phyloP scores from a whole-genome alignment of 2,888 invertebrate species.

The Papilio protenor region DNA sequence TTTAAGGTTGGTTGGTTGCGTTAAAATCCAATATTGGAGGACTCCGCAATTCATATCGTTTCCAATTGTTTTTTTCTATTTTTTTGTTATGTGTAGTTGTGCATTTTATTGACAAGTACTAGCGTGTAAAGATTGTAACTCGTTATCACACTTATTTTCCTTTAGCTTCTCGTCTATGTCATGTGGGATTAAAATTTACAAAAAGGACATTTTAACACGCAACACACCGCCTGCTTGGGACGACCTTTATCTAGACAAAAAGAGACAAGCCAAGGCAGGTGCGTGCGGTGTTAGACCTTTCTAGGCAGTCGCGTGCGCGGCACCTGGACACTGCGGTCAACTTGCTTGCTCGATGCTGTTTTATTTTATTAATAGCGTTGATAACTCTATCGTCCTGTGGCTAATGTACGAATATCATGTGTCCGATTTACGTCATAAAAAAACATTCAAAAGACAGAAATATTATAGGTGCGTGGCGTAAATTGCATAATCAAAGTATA shows the following conservation, averaged over 20 bases:
- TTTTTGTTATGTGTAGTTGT: neutral
- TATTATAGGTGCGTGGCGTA: no score
- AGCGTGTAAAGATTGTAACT: neutral
- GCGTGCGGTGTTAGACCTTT: constrained; percentile 76
- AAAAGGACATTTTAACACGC: neutral
- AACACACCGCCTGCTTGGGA: neutral
- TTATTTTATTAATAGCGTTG: neutral
- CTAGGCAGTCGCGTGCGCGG: constrained; percentile 64
- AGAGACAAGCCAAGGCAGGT: constrained; percentile 63
- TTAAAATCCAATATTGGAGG: no score
- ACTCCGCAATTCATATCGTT: neutral
- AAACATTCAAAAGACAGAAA: no score
- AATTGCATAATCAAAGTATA: no score
- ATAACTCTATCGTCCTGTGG: neutral
- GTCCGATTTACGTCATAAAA: no score
- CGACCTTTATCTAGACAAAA: constrained; percentile 35
- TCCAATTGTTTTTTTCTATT: no score
- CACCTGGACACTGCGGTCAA: constrained; percentile 16
- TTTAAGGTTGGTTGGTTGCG: no score
- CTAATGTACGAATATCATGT: neutral
- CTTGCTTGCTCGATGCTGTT: neutral
- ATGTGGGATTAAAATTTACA: neutral
- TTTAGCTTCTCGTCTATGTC: neutral
- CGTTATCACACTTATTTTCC: neutral
- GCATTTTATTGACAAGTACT: neutral